Percentiles rank a stretch among this genome's conserved stretches.
phyloP scores from a whole-genome alignment of 1,140 invertebrate genomes.

The Philaenus spumarius region DNA sequence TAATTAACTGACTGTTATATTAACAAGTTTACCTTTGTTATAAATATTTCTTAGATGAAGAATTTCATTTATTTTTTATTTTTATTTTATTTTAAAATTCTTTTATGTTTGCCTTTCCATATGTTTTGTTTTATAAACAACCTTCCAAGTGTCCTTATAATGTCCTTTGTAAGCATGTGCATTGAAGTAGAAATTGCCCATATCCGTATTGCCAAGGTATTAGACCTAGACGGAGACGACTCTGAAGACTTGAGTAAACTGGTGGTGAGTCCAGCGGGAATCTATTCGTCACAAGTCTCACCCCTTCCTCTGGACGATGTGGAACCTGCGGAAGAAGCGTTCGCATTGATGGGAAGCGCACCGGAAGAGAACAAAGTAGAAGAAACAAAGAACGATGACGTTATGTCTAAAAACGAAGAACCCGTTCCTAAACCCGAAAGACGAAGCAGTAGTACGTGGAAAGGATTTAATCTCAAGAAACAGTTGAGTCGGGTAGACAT shows the following conservation, averaged over 20 bases:
- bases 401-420: not conserved
- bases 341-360: constrained; percentile 2
- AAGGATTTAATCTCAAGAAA: constrained; percentile 66
- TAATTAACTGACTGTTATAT: too few relatives aligned
- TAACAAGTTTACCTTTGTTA: too few relatives aligned
- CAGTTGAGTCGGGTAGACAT: constrained; percentile 73
- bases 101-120: too few relatives aligned
- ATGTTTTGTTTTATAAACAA: too few relatives aligned
- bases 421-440: constrained; percentile 15
- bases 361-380: constrained; percentile 2
- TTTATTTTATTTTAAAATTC: too few relatives aligned
- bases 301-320: constrained; percentile 29
- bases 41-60: too few relatives aligned
- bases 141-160: too few relatives aligned
- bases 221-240: constrained; percentile 27
- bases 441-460: constrained; percentile 34
- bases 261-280: constrained; percentile 23
- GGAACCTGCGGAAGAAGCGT: constrained; percentile 33
- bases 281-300: constrained; percentile 35
- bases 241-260: constrained; percentile 35
- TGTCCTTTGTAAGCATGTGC: too few relatives aligned
- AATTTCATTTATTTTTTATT: too few relatives aligned
- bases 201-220: constrained; percentile 25
- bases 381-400: not conserved
- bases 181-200: constrained; percentile 17